These are phyloP conservation scores for Oxytorus armatus DNA, from an alignment of 2,888 invertebrate genomes.

Conservation along the genomic window DNA sequence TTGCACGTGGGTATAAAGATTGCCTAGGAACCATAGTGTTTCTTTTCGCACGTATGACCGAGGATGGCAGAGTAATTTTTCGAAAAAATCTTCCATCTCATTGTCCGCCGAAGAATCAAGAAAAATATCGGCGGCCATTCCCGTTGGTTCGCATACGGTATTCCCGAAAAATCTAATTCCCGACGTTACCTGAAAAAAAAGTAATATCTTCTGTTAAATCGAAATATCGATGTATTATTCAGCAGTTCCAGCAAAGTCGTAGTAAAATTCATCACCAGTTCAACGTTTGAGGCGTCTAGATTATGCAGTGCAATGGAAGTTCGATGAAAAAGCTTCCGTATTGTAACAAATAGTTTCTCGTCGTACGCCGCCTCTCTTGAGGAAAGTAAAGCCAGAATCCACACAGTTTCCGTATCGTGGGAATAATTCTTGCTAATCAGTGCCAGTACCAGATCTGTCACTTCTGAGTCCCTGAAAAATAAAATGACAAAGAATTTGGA, in stretches of 20 bases:
- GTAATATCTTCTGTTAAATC: neutral
- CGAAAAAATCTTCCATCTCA: conserved; percentile 69
- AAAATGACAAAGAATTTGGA: neutral
- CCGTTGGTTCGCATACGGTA: conserved; percentile 73
- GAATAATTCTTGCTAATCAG: conserved; percentile 63
- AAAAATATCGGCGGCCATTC: conserved; percentile 73
- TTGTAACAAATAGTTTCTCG: conserved; percentile 58
- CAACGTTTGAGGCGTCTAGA: conserved; percentile 61
- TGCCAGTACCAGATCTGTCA: conserved; percentile 71
- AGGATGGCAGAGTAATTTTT: conserved; percentile 74
- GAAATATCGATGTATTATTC: neutral
- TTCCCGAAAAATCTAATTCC: conserved; percentile 80
- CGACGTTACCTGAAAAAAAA: conserved; percentile 75
- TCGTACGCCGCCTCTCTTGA: conserved; percentile 71
- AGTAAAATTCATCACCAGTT: conserved; percentile 68
- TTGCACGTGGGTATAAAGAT: conserved; percentile 78
- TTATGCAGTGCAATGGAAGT: conserved; percentile 62
- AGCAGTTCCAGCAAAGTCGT: neutral
- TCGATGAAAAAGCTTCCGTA: conserved; percentile 69
- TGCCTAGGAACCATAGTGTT: conserved; percentile 82
- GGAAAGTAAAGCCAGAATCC: conserved; percentile 80
- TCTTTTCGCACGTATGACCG: conserved; percentile 78
- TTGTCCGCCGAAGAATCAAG: conserved; percentile 69
- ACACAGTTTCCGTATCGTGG: conserved; percentile 73
- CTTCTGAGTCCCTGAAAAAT: conserved; percentile 74